These are phyloP conservation scores for Tiphia femorata DNA, from an alignment of 2,888 invertebrate species.

Conservation along the genomic window DNA sequence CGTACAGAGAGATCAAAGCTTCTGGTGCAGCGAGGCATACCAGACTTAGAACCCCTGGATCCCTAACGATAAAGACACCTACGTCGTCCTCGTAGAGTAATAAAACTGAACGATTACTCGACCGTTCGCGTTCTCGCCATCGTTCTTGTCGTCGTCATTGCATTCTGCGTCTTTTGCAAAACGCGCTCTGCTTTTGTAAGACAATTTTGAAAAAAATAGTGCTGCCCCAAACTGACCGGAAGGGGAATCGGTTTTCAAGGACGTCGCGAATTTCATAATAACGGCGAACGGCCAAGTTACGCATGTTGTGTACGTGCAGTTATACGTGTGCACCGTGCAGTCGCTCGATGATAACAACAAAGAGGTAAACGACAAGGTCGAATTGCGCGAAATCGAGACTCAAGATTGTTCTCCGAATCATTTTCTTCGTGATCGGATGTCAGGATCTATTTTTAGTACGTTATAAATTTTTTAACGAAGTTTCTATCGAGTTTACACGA, in stretches of 20 bases:
- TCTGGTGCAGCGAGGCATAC: constrained; percentile 87
- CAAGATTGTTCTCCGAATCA: not conserved
- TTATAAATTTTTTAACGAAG: constrained; percentile 20
- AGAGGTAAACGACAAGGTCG: not conserved
- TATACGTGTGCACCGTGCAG: constrained; percentile 3
- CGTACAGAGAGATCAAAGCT: constrained; percentile 90
- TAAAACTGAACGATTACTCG: not conserved
- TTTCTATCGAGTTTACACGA: constrained; percentile 22
- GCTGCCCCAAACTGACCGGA: no score
- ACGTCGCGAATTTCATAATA: not conserved
- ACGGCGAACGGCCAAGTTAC: constrained; percentile 8
- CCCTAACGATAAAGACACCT: constrained; percentile 69
- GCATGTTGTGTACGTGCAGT: not conserved
- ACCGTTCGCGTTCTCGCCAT: constrained; percentile 4
- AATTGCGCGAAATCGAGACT: no score
- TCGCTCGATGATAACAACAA: constrained; percentile 4
- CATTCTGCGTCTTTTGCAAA: not conserved
- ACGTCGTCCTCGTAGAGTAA: not conserved
- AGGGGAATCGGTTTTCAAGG: no score
- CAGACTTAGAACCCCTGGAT: constrained; percentile 83
- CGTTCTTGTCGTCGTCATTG: constrained; percentile 1
- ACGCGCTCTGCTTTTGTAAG: no score
- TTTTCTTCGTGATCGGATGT: not conserved
- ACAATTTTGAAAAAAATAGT: no score
- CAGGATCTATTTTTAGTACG: constrained; percentile 16